Evolutionary conservation across 1,140 invertebrate genomes (phyloP).

Genomic region (Papilio dardanus): DNA sequence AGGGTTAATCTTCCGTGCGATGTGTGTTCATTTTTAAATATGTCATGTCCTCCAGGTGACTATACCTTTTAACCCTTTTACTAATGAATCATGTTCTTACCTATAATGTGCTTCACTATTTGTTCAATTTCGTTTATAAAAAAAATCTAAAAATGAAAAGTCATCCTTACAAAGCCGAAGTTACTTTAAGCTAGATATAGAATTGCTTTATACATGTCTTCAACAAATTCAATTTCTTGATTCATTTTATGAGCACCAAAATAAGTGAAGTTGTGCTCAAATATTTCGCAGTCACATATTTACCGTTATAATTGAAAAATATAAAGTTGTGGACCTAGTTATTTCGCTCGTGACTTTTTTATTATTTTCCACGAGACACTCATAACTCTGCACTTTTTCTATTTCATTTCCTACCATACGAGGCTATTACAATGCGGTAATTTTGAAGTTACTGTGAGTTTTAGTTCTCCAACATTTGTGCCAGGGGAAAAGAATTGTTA

Average conservation of each 20-base stretch:
- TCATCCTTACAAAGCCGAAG: too few species aligned
- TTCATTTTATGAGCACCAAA: neutral
- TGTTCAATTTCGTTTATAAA: too few species aligned
- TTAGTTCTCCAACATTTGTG: slow-evolving; percentile 13
- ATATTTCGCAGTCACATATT: neutral
- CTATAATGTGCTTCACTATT: too few species aligned
- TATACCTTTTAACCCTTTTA: neutral
- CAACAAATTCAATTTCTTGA: neutral
- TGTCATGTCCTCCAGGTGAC: neutral
- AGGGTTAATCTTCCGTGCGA: slow-evolving; percentile 32
- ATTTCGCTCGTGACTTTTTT: slow-evolving; percentile 34
- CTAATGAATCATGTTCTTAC: neutral
- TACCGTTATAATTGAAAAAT: slow-evolving; percentile 33
- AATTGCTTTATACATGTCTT: neutral
- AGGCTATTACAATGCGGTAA: slow-evolving; percentile 35
- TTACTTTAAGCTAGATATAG: too few species aligned
- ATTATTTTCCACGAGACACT: slow-evolving; percentile 28
- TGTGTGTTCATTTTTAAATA: slow-evolving; percentile 26
- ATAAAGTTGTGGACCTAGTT: slow-evolving; percentile 27
- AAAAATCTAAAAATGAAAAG: too few species aligned
- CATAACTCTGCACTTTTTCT: slow-evolving; percentile 35
- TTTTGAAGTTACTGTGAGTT: slow-evolving; percentile 34
- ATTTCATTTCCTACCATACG: slow-evolving; percentile 33
- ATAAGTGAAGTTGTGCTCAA: neutral
- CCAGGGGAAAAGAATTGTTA: neutral